Percentiles rank a stretch among this genome's conserved stretches.
These are phyloP conservation scores for Pachymerium ferrugineum DNA, from an alignment of 2,888 invertebrate genomes.

Conservation along the genomic window DNA sequence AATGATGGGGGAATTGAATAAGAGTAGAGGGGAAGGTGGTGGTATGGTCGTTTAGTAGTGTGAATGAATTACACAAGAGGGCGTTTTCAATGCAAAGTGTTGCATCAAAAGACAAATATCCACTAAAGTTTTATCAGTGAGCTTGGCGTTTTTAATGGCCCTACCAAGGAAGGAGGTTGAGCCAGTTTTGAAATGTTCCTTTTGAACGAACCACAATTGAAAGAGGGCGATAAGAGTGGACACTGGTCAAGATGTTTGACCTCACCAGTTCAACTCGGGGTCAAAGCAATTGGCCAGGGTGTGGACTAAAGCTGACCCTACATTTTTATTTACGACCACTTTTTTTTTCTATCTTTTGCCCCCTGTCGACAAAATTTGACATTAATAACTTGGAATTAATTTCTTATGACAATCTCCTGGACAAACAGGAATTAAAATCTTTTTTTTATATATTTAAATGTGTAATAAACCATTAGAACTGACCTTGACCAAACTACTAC, in stretches of 20 bases:
- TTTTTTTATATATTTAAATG: too few species aligned
- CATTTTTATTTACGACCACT: too few species aligned
- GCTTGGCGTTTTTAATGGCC: not conserved
- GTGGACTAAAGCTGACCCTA: not conserved
- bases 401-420: too few species aligned
- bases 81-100: too few species aligned
- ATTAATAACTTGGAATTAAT: too few species aligned
- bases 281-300: not conserved
- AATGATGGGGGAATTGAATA: too few species aligned
- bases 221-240: not conserved
- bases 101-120: not conserved
- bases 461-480: too few species aligned
- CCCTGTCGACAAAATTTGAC: too few species aligned
- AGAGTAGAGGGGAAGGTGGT: not conserved
- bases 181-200: not conserved
- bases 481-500: too few species aligned
- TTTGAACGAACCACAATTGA: not conserved
- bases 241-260: not conserved
- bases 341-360: too few species aligned
- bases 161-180: not conserved
- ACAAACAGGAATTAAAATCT: too few species aligned
- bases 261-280: not conserved
- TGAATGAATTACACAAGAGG: not conserved
- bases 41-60: not conserved
- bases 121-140: not conserved